Conservation (phyloP, 35 echinoderm and acorn worm genomes). For the Heliocidaris tuberculata region DNA sequence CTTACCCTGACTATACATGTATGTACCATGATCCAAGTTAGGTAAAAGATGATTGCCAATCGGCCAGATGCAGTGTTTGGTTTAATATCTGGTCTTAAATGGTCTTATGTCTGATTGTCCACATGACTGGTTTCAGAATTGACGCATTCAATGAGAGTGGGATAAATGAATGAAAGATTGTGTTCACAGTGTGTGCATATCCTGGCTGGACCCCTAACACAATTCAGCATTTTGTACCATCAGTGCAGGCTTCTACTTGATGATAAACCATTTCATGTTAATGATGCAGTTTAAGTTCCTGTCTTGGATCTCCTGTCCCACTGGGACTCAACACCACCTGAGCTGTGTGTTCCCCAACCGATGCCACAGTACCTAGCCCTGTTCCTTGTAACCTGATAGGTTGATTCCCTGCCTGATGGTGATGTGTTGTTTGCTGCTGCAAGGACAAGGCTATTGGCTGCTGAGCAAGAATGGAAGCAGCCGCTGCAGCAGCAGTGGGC, state of each 20-base stretch:
- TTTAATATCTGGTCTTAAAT: too few species aligned
- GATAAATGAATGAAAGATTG: neutral
- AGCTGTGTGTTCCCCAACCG: slow-evolving; percentile 38
- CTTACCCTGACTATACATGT: too few species aligned
- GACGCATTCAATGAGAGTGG: neutral
- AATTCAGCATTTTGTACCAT: too few species aligned
- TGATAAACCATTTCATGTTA: slow-evolving; percentile 14
- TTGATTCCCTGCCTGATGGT: slow-evolving; percentile 61
- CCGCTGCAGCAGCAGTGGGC: slow-evolving; percentile 45
- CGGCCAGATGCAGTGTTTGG: too few species aligned
- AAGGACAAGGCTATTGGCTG: slow-evolving; percentile 65
- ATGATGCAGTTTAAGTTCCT: slow-evolving; percentile 65
- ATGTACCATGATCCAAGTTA: too few species aligned
- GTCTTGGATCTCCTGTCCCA: slow-evolving; percentile 53
- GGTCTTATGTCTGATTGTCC: neutral
- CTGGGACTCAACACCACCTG: slow-evolving; percentile 62
- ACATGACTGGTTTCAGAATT: neutral
- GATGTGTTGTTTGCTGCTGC: slow-evolving; percentile 51
- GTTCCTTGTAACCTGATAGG: slow-evolving; percentile 78
- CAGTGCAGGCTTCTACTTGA: neutral
- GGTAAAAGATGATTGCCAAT: too few species aligned
- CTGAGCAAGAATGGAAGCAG: slow-evolving; percentile 52
- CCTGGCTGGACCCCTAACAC: neutral
- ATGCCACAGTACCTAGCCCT: slow-evolving; percentile 15
- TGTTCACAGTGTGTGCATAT: neutral